Evolutionary conservation across 2,888 invertebrate species (phyloP).

Genomic region (Drosophila fulvimacula): DNA sequence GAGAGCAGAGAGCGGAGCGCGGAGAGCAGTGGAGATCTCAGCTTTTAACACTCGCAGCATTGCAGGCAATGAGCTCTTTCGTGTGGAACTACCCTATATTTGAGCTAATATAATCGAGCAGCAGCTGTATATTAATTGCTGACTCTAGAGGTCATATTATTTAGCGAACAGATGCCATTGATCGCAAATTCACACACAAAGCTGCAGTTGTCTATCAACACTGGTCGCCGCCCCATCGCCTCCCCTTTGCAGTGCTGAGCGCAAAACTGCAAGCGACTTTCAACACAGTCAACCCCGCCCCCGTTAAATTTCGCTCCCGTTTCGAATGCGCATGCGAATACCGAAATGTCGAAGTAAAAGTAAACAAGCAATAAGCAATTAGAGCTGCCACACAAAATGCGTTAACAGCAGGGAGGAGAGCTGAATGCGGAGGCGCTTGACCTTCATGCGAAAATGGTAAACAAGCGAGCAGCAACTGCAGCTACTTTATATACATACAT

Average conservation of each 20-base stretch:
- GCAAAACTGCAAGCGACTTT: neutral
- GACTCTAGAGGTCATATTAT: constrained; percentile 76
- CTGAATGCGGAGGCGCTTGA: constrained; percentile 27
- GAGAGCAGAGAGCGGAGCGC: too few relatives aligned
- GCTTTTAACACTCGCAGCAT: constrained; percentile 23
- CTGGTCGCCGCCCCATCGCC: neutral
- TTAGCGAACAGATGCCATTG: constrained; percentile 71
- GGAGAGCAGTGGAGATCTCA: constrained; percentile 22
- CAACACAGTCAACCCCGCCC: neutral
- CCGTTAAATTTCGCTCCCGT: constrained; percentile 70
- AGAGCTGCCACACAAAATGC: constrained; percentile 62
- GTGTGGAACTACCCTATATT: constrained; percentile 45
- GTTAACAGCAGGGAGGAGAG: constrained; percentile 10
- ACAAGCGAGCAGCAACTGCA: constrained; percentile 57
- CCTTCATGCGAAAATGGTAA: constrained; percentile 63
- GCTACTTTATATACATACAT: constrained; percentile 4
- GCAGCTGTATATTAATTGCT: constrained; percentile 64
- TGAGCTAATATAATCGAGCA: constrained; percentile 68
- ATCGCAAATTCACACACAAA: constrained; percentile 64
- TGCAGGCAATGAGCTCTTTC: constrained; percentile 8
- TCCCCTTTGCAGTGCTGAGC: neutral
- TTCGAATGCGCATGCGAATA: constrained; percentile 43
- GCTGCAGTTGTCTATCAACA: constrained; percentile 17
- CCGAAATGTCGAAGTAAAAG: constrained; percentile 64
- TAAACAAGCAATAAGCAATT: constrained; percentile 75